phyloP scores from a whole-genome alignment of 2,113 vertebrate genomes.

The Rana temporaria region DNA sequence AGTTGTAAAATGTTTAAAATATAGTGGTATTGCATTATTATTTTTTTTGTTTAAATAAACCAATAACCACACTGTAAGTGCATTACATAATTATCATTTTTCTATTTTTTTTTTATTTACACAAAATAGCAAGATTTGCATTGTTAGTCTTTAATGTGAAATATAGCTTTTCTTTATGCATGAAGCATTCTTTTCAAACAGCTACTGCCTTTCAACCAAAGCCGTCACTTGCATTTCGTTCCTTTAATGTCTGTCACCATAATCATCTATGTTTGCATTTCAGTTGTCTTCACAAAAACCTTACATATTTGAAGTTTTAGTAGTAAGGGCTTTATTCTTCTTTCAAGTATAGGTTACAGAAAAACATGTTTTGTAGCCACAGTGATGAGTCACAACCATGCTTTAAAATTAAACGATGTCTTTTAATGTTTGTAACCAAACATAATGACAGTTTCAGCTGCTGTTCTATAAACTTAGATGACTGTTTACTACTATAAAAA shows the following conservation, averaged over 20 bases:
- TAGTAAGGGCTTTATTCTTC: neutral
- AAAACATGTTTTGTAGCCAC: constrained; percentile 5
- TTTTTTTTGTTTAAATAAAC: too few relatives aligned
- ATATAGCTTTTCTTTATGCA: neutral
- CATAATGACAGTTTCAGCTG: too few relatives aligned
- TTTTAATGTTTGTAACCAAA: too few relatives aligned
- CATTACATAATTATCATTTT: too few relatives aligned
- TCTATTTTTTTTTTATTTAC: too few relatives aligned
- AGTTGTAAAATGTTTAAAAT: too few relatives aligned
- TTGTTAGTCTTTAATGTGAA: neutral
- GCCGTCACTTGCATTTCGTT: neutral
- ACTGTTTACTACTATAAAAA: too few relatives aligned
- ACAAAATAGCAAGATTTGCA: neutral
- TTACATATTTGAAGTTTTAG: neutral
- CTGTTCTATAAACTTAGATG: too few relatives aligned
- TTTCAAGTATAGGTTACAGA: neutral
- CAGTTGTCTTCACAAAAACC: constrained; percentile 8
- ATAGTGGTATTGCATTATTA: too few relatives aligned
- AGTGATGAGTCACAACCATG: neutral
- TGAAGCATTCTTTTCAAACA: neutral
- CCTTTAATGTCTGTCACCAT: constrained; percentile 6
- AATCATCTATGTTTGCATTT: neutral
- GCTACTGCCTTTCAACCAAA: neutral
- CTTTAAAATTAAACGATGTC: neutral
- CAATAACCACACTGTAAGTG: too few relatives aligned